Base-by-base conservation (phyloP, 2,888 invertebrate genomes). In the Anaspis maculata region DNA sequence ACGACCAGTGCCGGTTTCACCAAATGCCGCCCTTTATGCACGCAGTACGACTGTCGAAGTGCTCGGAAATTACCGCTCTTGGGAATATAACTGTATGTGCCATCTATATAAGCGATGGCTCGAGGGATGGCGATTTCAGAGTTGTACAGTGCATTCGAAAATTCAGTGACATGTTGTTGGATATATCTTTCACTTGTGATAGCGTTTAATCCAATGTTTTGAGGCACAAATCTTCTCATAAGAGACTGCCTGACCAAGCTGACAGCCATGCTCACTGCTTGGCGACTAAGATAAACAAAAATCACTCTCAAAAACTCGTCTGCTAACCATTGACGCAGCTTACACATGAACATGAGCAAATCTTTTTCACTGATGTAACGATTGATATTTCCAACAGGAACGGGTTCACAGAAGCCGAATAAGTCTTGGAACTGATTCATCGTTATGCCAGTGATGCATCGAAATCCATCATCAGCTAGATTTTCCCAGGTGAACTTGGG, bases 21-120 rank as follows among this genome's bases (percentile, higher is more conserved):
- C 13, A 26, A 13, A 26, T 26, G 26, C 11, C 13, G 12, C n/a
- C 21, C 21, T 28, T 28, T 28, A 19, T 28, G 28, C 9, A 28
- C n/a, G 16, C 28, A 28, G n/a, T 11, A 28, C 7, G 28, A 28
- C 12, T 15, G 21, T 10, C 28, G n/a, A 3, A 19, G 28, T 4
- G 13, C 15, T 9, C 12, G n/a, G 16, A 28, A 28, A 28, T 28
- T 28, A 3, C 9, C 9, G 13, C 10, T 16, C 16, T 28, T 28
- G 9, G 5, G n/a, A n/a, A n/a, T n/a, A n/a, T n/a, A n/a, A n/a
- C n/a, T n/a, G n/a, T n/a, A n/a, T n/a, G n/a, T n/a, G n/a, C n/a
- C n/a, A 10, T 28, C 28, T 4, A 26, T 10, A 10, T 28, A 28
- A 19, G 15, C 15, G 16, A 28, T 19, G 3, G 28, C 16, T 28